phyloP scores from a whole-genome alignment of 1,140 invertebrate genomes.

The Hycleus phaleratus region DNA sequence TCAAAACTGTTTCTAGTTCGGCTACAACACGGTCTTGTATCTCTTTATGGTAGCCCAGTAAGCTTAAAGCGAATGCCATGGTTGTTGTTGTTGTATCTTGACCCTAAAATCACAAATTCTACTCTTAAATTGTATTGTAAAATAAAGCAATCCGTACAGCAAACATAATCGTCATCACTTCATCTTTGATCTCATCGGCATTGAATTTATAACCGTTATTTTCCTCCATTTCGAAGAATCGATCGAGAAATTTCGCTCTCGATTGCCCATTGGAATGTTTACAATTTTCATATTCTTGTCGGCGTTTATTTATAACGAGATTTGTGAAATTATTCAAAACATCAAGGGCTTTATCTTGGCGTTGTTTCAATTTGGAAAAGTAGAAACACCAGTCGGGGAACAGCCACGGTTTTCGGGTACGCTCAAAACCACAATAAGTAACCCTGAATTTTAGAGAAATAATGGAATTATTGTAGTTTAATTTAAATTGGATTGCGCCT shows the following conservation, averaged over 20 bases:
- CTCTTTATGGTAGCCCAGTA: constrained; percentile 20
- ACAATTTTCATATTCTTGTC: constrained; percentile 1
- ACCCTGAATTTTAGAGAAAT: constrained; percentile 4
- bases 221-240: constrained; percentile 47
- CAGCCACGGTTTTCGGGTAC: constrained; percentile 25
- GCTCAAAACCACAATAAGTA: constrained; percentile 13
- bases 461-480: not conserved
- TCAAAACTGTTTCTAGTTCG: constrained; percentile 46
- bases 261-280: not conserved
- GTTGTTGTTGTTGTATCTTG: constrained; percentile 27
- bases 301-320: constrained; percentile 17
- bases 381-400: constrained; percentile 16
- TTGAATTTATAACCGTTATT: constrained; percentile 38
- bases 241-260: constrained; percentile 48
- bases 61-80: constrained; percentile 18
- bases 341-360: constrained; percentile 65
- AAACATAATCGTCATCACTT: constrained; percentile 55
- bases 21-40: constrained; percentile 43
- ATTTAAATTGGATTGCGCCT: not conserved
- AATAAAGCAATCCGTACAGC: constrained; percentile 40
- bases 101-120: constrained; percentile 10
- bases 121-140: no score
- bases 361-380: constrained; percentile 28
- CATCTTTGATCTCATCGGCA: constrained; percentile 51
- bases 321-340: constrained; percentile 24